Evolutionary conservation across 2,113 vertebrate genomes (phyloP), one percentile per base, ranked within the genome.

Genomic region (Lichenostomus cassidix): DNA sequence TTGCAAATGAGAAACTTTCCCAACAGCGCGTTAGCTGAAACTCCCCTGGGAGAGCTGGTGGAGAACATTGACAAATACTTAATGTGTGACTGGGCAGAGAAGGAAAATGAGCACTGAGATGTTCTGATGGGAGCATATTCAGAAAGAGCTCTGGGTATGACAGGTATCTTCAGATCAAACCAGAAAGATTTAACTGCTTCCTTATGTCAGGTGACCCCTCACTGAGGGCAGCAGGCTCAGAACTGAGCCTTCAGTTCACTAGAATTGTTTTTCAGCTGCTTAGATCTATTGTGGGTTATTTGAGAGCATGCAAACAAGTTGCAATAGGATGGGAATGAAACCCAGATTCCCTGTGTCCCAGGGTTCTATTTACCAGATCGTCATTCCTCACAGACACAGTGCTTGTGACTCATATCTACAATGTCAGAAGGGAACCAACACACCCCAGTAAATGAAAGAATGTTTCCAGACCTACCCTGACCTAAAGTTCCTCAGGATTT

Each of bases 391-490:
- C 56, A 69, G 62, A 42, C 64, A 55, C 53, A 12, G 23, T 22
- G 64, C 49, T 29, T 65, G 69, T 96, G 91, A 95, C 69, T 92
- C 89, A 74, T 42, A 65, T 62, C 74, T 62, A 1, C 81, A 60
- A 7, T 10, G 62, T 69, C 78, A 69, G 49, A 73, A 89, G 67
- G 19, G 65, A 95, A 76, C 59, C 75, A 64, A 65, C 84, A 84
- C 62, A 80, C 14, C n/a, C 63, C 56, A 64, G 62, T 39, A 73
- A 82, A 82, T 9, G 25, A 21, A 85, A 53, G 70, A 87, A 94
- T 47, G 84, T 79, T 95, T 96, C 81, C 94, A 95, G 91, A 79
- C 53, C 78, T 15, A 9, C 46, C 28, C 49, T 89, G 89, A 95
- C 87, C 84, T 84, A 47, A 92, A 87, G 89, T 91, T 91, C 74